Base-by-base conservation (phyloP, 2,113 vertebrate species). In the Sinocyclocheilus rhinocerous region DNA sequence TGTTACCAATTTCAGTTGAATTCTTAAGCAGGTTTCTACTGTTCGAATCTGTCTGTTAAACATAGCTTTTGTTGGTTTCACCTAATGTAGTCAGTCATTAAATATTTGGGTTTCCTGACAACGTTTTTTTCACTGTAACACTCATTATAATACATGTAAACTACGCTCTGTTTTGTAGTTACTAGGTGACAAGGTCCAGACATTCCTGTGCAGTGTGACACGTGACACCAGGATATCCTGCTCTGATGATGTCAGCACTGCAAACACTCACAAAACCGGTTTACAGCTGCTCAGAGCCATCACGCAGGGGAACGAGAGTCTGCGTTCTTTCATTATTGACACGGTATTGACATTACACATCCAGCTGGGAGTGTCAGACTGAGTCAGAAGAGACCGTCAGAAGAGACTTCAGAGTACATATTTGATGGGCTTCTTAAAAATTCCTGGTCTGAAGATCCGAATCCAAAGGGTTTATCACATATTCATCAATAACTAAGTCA, bases 181-280 rank as follows among this genome's bases (percentile, higher is more conserved):
- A 89, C 94, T 90, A 84, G 65, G 94, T 50, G 90, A 95, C 92
- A 0, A 83, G 42, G 20, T 76, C 87, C 88, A 91, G 87, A 85
- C 90, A 92, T 86, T 90, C 88, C 91, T 91, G 91, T 90, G 91
- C 89, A 78, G 87, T 86, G 89, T 91, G 87, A 88, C 89, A 91
- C 10, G 12, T 93, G 89, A 88, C 88, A 93, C 93, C 93, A 96
- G 95, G 95, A 96, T 95, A 95, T 96, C 95, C 95, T 94, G 94
- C 93, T 95, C 90, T 90, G 86, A 70, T 88, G 88, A 80, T 88
- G 90, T 91, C 88, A 88, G 90, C 90, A 89, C 0, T 70, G 89
- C 88, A 87, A 91, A 90, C 89, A 81, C 77, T n/a, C 82, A 84
- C 67, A 57, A 70, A 59, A 84, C 81, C 89, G 80, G 45, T 16